phyloP scores from a whole-genome alignment of 2,797 vertebrate genomes.

The Enteromius paludinosus region DNA sequence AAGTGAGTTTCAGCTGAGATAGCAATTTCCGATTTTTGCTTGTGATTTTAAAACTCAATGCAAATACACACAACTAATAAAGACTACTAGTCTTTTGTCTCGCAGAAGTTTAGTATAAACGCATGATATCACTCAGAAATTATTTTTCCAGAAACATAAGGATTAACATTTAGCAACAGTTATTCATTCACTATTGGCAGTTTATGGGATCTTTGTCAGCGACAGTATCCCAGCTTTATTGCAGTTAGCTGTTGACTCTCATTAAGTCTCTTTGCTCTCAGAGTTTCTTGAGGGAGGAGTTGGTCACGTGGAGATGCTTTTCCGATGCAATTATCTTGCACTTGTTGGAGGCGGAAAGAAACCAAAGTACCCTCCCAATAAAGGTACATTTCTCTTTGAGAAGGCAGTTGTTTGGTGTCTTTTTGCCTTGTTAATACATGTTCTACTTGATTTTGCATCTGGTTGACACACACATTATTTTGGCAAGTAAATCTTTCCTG shows the following conservation, averaged over 20 bases:
- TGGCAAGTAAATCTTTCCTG: not conserved
- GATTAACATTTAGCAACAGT: not conserved
- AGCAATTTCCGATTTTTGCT: not conserved
- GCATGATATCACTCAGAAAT: not conserved
- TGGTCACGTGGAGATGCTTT: conserved; percentile 97
- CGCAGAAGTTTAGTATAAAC: not conserved
- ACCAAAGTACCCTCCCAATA: conserved; percentile 97
- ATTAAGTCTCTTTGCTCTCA: conserved; percentile 71
- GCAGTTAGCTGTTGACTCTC: not conserved
- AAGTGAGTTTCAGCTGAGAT: too few species aligned
- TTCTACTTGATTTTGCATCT: not conserved
- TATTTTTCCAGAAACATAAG: not conserved
- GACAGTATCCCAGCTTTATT: not conserved
- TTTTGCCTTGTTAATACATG: not conserved
- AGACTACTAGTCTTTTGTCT: not conserved
- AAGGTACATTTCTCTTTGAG: conserved; percentile 80
- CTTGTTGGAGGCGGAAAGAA: conserved; percentile 98
- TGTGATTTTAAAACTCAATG: not conserved
- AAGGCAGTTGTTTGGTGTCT: not conserved
- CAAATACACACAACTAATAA: not conserved
- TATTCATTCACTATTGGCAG: not conserved
- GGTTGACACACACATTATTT: not conserved
- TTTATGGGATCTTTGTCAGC: not conserved
- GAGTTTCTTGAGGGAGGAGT: conserved; percentile 97
- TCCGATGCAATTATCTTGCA: conserved; percentile 97